phyloP scores from a whole-genome alignment of 2,888 invertebrate genomes.

The Arctia plantaginis region DNA sequence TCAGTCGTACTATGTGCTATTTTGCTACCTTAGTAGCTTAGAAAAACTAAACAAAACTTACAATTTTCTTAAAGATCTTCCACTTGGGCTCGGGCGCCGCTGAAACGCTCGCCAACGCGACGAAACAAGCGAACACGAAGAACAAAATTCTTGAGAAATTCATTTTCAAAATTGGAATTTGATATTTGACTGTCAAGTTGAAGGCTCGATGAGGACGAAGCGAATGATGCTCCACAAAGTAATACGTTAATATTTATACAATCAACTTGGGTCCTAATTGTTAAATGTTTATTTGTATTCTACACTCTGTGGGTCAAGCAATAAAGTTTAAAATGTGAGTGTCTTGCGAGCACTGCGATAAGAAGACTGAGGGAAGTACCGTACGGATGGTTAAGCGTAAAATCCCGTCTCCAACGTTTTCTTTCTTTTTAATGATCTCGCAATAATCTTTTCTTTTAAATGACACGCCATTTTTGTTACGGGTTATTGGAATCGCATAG shows the following conservation, averaged over 20 bases:
- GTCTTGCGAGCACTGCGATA: neutral
- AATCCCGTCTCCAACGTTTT: neutral
- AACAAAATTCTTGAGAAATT: slow-evolving; percentile 64
- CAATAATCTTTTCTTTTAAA: too few relatives aligned
- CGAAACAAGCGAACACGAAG: slow-evolving; percentile 62
- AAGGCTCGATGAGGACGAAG: neutral
- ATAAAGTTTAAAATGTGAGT: neutral
- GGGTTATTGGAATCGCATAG: too few relatives aligned
- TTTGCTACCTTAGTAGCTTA: neutral
- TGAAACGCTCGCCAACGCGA: slow-evolving; percentile 59
- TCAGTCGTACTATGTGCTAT: neutral
- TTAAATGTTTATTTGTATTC: neutral
- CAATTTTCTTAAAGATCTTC: slow-evolving; percentile 71
- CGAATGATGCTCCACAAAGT: slow-evolving; percentile 13
- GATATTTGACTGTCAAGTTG: slow-evolving; percentile 13
- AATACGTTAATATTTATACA: neutral
- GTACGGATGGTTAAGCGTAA: neutral
- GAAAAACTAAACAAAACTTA: slow-evolving; percentile 50
- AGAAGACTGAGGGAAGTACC: neutral
- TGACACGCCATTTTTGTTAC: too few relatives aligned
- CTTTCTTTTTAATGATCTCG: neutral
- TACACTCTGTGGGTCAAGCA: neutral
- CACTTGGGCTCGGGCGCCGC: slow-evolving; percentile 66
- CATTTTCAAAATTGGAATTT: slow-evolving; percentile 54
- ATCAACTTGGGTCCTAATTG: neutral